These are phyloP conservation scores for Paramormyrops kingsleyae DNA, from an alignment of 2,113 vertebrate genomes.

Conservation along the genomic window DNA sequence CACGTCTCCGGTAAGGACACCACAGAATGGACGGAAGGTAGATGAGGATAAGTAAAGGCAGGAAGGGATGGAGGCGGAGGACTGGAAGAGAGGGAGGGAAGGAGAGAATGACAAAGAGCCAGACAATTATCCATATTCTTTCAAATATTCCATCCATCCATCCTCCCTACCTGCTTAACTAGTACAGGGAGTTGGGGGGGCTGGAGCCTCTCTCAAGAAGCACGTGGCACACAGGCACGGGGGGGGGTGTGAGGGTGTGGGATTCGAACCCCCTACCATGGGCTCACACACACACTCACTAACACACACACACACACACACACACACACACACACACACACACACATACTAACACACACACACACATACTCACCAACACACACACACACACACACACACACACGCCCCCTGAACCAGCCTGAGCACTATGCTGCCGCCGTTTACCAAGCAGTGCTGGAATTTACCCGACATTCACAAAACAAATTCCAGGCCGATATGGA, in stretches of 20 bases:
- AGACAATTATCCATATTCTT: neutral
- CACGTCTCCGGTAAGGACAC: neutral
- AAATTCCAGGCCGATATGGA: neutral
- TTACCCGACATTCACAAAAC: slow-evolving; percentile 5
- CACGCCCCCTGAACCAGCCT: neutral
- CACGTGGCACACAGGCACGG: neutral
- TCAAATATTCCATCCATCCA: neutral
- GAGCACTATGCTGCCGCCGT: neutral
- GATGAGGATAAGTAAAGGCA: neutral
- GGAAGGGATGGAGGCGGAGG: neutral
- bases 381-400: neutral
- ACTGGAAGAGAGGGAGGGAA: neutral
- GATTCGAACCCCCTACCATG: neutral
- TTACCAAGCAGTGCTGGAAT: neutral
- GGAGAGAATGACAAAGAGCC: neutral
- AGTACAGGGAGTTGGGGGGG: neutral
- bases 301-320: neutral
- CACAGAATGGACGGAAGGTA: neutral
- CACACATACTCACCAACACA: too few species aligned
- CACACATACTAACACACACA: too few species aligned
- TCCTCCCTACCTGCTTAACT: neutral
- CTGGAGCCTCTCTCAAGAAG: neutral
- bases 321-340: neutral
- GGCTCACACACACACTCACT: neutral
- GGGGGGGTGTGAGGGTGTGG: neutral